These are phyloP conservation scores for Enteromius mattozi DNA, from an alignment of 2,797 vertebrate species.

Conservation along the genomic window DNA sequence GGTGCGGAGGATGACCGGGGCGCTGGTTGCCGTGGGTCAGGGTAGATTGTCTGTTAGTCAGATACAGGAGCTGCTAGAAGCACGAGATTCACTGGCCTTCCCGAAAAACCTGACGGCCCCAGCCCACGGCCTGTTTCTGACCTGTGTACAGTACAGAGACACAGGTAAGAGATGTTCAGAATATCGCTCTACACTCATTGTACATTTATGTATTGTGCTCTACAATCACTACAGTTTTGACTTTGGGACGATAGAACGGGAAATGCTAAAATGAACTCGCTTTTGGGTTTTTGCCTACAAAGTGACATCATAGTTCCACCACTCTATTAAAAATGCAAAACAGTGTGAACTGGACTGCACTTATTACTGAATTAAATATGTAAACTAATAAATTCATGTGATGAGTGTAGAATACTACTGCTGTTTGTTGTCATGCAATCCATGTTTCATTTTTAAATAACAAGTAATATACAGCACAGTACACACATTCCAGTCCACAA, in stretches of 20 bases:
- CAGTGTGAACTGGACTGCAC: neutral
- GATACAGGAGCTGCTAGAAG: conserved; percentile 80
- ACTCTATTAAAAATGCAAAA: neutral
- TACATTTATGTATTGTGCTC: neutral
- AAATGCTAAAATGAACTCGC: too few relatives aligned
- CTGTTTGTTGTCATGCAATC: neutral
- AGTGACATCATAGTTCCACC: too few relatives aligned
- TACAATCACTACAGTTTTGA: neutral
- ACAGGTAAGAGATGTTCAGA: conserved; percentile 64
- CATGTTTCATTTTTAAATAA: neutral
- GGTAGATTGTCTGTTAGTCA: conserved; percentile 72
- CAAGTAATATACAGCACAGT: neutral
- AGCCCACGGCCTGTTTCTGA: conserved; percentile 85
- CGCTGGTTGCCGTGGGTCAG: conserved; percentile 86
- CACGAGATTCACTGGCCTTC: conserved; percentile 75
- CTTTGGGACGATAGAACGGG: too few relatives aligned
- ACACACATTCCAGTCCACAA: neutral
- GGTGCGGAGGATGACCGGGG: conserved; percentile 90
- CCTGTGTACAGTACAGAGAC: conserved; percentile 79
- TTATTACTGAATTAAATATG: neutral
- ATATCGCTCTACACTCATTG: too few relatives aligned
- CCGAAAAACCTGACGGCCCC: conserved; percentile 79
- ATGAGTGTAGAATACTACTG: neutral
- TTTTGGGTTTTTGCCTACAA: too few relatives aligned
- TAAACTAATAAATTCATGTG: neutral